Percentiles rank a stretch among this genome's conserved stretches.
Conservation (phyloP, 2,797 vertebrate genomes). For the Astyanax mexicanus region DNA sequence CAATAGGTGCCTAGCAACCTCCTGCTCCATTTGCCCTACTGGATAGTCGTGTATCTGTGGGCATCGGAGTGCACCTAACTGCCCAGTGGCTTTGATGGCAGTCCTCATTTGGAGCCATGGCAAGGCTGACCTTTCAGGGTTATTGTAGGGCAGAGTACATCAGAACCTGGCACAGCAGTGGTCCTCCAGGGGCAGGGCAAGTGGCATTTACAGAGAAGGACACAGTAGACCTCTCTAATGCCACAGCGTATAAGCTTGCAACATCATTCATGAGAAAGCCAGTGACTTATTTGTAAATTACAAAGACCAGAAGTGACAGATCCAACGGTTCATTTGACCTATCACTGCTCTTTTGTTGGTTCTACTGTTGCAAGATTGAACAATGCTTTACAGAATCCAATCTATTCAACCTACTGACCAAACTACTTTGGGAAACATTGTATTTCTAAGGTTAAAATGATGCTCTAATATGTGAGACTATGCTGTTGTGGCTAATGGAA, state of each 20-base stretch:
- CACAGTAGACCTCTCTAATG: not conserved
- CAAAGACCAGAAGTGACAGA: not conserved
- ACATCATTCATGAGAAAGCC: not conserved
- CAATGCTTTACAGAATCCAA: not conserved
- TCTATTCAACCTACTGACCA: too few relatives aligned
- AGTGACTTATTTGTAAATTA: not conserved
- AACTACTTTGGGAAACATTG: too few relatives aligned
- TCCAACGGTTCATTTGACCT: not conserved
- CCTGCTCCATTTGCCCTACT: conserved; percentile 24
- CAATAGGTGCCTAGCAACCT: conserved; percentile 35
- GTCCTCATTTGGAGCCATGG: conserved; percentile 32
- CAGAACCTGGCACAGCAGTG: conserved; percentile 24
- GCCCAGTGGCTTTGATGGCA: conserved; percentile 10
- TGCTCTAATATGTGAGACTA: too few relatives aligned
- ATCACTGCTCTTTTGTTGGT: not conserved
- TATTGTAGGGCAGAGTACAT: conserved; percentile 41
- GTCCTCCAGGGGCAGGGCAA: conserved; percentile 13
- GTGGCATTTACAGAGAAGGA: conserved; percentile 35
- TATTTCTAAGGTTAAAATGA: too few relatives aligned
- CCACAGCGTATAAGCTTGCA: not conserved
- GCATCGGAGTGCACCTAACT: conserved; percentile 24
- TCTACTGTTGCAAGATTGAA: not conserved
- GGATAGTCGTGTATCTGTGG: conserved; percentile 27
- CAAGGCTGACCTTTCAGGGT: conserved; percentile 50
- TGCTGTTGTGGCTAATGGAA: too few relatives aligned